A percentile compares a stretch with the other conserved stretches of the same genome.
Evolutionary conservation across 2,888 invertebrate genomes (phyloP).

Genomic region (Cryptocephalus moraei): DNA sequence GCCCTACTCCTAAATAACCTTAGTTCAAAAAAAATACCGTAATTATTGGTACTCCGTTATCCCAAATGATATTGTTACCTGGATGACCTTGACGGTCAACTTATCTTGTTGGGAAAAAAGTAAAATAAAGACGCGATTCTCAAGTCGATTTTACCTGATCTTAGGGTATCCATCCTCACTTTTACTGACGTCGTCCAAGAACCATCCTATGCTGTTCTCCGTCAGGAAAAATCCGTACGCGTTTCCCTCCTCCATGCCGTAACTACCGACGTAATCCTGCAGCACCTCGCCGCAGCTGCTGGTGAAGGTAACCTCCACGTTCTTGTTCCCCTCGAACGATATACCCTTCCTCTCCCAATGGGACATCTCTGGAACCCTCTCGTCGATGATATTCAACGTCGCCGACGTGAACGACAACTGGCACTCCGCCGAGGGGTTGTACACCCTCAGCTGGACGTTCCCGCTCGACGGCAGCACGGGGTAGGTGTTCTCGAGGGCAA

Average conservation of each 20-base stretch:
- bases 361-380: neutral
- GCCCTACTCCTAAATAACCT: no score
- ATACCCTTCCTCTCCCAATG: constrained; percentile 10
- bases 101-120: no score
- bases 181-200: constrained; percentile 39
- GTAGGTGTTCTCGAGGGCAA: constrained; percentile 62
- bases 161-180: constrained; percentile 48
- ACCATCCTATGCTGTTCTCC: constrained; percentile 14
- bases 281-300: neutral
- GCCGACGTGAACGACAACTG: neutral
- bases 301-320: constrained; percentile 8
- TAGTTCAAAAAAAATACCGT: no score
- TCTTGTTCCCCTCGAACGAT: neutral
- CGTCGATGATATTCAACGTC: neutral
- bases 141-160: constrained; percentile 37
- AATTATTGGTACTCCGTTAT: no score
- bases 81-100: no score
- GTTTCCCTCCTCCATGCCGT: constrained; percentile 9
- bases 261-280: no score
- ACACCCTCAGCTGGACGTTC: constrained; percentile 56
- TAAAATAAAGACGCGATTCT: no score
- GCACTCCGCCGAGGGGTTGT: constrained; percentile 53
- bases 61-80: no score
- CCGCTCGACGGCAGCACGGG: constrained; percentile 46
- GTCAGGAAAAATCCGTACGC: constrained; percentile 18